Evolutionary conservation across 2,888 invertebrate species (phyloP).

Genomic region (Napeogenes inachia): DNA sequence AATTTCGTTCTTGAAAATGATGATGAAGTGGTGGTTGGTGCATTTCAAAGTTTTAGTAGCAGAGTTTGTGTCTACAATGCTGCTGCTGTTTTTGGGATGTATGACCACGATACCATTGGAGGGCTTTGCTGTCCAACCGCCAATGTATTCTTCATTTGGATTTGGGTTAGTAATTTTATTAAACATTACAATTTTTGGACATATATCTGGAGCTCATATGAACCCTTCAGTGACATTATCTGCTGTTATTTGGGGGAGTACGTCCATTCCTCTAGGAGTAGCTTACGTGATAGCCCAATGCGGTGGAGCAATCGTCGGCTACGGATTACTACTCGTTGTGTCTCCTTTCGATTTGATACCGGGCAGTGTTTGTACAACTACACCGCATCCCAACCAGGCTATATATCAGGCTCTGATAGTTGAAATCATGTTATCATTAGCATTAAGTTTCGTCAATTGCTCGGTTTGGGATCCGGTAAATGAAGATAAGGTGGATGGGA

Average conservation of each 20-base stretch:
- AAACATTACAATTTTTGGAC: conserved; percentile 81
- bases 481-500: conserved; percentile 79
- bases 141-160: conserved; percentile 73
- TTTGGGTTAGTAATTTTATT: conserved; percentile 82
- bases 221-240: conserved; percentile 84
- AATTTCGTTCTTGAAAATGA: conserved; percentile 17
- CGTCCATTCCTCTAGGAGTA: conserved; percentile 74
- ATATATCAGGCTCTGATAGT: conserved; percentile 76
- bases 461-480: conserved; percentile 86
- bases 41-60: conserved; percentile 60
- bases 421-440: conserved; percentile 81
- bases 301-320: conserved; percentile 82
- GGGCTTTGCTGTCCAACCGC: conserved; percentile 51
- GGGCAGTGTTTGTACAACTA: conserved; percentile 80
- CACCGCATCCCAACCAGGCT: conserved; percentile 68
- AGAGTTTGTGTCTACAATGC: conserved; percentile 80
- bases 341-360: conserved; percentile 57
- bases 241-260: conserved; percentile 77
- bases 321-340: conserved; percentile 77
- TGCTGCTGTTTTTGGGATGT: conserved; percentile 83
- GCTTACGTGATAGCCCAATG: conserved; percentile 82
- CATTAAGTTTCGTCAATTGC: conserved; percentile 82
- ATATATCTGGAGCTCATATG: conserved; percentile 83
- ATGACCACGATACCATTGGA: conserved; percentile 80
- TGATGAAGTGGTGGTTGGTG: conserved; percentile 49